These are phyloP conservation scores for Habroteleia sp. DNA, from an alignment of 2,888 invertebrate species.

Conservation along the genomic window DNA sequence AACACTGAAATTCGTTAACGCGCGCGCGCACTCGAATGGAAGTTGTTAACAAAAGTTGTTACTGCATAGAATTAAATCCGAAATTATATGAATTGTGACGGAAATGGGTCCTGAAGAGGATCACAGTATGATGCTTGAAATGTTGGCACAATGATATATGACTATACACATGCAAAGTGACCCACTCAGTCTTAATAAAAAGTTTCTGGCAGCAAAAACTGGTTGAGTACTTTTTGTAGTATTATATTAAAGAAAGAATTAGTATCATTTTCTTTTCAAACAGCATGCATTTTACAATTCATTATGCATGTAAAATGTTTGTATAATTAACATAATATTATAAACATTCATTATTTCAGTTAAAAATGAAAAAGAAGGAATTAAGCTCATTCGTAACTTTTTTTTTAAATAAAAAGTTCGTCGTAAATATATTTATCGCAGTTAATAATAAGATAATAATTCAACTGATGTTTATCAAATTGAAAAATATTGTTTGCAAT, in stretches of 20 bases:
- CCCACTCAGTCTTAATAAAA: constrained; percentile 61
- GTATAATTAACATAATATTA: constrained; percentile 22
- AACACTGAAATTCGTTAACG: constrained; percentile 4
- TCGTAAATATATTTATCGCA: no score
- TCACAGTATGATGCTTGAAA: constrained; percentile 50
- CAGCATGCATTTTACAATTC: constrained; percentile 11
- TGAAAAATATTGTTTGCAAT: no score
- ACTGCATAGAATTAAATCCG: constrained; percentile 26
- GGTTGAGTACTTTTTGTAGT: constrained; percentile 50
- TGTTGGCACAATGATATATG: constrained; percentile 57
- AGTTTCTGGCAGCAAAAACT: constrained; percentile 57
- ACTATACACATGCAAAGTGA: constrained; percentile 61
- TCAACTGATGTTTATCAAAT: no score
- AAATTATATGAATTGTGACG: constrained; percentile 41
- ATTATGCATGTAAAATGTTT: constrained; percentile 28
- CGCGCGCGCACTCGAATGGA: no score
- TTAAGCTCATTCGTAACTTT: no score
- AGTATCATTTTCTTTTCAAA: constrained; percentile 49
- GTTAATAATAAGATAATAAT: no score
- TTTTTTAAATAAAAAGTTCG: no score
- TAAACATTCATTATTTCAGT: no score
- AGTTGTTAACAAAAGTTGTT: constrained; percentile 25
- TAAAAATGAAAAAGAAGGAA: no score
- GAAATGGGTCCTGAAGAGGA: constrained; percentile 37
- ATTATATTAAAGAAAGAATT: constrained; percentile 57